Conservation (phyloP, 2,113 vertebrate species). For the Erythrolamprus reginae region DNA sequence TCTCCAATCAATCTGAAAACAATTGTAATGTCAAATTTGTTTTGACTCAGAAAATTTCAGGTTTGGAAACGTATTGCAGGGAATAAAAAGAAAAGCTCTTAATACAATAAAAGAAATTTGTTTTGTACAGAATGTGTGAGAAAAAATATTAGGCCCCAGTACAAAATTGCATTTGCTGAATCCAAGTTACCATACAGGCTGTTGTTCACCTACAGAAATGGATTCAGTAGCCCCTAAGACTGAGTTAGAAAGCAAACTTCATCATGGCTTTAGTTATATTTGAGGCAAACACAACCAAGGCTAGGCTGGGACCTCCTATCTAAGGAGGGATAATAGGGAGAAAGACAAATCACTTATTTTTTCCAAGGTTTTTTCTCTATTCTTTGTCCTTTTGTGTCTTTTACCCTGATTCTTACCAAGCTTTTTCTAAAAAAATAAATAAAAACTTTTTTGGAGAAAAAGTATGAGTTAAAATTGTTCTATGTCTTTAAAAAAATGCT, state of each 20-base stretch:
- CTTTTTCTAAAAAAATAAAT: not conserved
- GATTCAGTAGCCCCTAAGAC: slow-evolving; percentile 31
- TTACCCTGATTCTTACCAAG: slow-evolving; percentile 19
- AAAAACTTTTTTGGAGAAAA: slow-evolving; percentile 37
- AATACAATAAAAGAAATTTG: not conserved
- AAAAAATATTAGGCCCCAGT: not conserved
- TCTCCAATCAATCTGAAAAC: slow-evolving; percentile 4
- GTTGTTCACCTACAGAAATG: slow-evolving; percentile 21
- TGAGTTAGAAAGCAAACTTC: slow-evolving; percentile 37
- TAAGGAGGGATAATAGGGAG: not conserved
- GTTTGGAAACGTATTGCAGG: slow-evolving; percentile 23
- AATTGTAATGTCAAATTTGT: not conserved
- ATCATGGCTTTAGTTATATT: slow-evolving; percentile 53
- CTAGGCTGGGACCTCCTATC: not conserved
- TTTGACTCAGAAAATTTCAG: not conserved
- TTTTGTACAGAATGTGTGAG: slow-evolving; percentile 22
- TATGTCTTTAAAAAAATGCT: not conserved
- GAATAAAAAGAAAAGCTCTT: slow-evolving; percentile 9
- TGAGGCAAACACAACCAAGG: slow-evolving; percentile 41
- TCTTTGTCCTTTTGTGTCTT: slow-evolving; percentile 9
- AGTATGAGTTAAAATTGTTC: not conserved
- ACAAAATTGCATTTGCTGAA: slow-evolving; percentile 18
- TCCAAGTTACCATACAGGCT: not conserved
- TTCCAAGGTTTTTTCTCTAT: slow-evolving; percentile 42
- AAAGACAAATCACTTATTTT: slow-evolving; percentile 13